Base-by-base conservation (phyloP, 2,888 invertebrate genomes). In the Tetragonisca angustula region DNA sequence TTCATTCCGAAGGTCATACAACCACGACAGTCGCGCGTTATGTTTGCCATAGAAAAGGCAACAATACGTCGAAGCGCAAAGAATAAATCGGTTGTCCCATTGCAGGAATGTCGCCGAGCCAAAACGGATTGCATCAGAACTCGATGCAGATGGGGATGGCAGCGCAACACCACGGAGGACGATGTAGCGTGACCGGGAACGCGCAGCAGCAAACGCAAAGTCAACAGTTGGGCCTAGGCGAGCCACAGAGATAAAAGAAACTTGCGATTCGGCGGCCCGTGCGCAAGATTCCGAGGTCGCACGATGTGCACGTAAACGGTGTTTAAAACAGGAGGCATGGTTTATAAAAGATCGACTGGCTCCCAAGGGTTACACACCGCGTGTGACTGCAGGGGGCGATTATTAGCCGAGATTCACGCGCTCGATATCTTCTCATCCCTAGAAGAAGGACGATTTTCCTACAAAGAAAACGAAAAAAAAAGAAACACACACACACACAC, bases 121-220 rank as follows among this genome's bases (percentile, higher is more conserved):
- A 94, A 81, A 94, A 94, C 77, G 93, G 93, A 24, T 90, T 93
- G 91, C 90, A 87, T 75, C 83, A 90, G 67, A 90, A 76, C 77
- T 82, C 88, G 80, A 88, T 88, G 80, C 84, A 87, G 84, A 81
- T 70, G 59, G 79, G 73, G 73, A 89, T 91, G 82, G 79, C 91
- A 83, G 78, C 92, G 76, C 94, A 93, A 92, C 95, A 91, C 95
- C 96, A 95, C 89, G 95, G 95, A 2, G 94, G 94, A 87, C 94
- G 94, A 81, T 94, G 94, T 83, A 92, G 92, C 85, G 92, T 92
- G 36, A 92, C 94, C 75, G 92, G 93, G 70, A 92, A 91, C 76
- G 88, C 91, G 87, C 92, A 94, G 81, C 93, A 94, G 86, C 93
- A 93, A 84, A 89, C 92, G 81, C 93, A 93, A 85, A 91, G 89